phyloP scores from a whole-genome alignment of 2,113 vertebrate genomes.

The Bombycilla garrulus region DNA sequence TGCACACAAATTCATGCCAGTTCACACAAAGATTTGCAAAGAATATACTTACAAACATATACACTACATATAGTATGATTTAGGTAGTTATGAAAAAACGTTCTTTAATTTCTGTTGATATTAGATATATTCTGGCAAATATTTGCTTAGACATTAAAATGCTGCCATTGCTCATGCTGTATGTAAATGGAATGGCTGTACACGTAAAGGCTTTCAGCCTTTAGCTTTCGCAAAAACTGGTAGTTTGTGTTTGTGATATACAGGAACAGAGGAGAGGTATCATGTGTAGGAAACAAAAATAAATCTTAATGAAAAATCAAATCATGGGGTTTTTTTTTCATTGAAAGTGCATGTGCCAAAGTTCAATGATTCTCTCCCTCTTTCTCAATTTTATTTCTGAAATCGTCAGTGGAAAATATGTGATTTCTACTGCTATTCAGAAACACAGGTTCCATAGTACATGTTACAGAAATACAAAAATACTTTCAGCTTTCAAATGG shows the following conservation, averaged over 20 bases:
- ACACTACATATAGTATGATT: neutral
- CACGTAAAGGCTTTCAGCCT: constrained; percentile 40
- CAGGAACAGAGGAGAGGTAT: constrained; percentile 4
- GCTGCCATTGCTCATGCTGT: constrained; percentile 71
- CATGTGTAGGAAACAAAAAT: neutral
- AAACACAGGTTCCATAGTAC: neutral
- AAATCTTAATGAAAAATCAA: constrained; percentile 6
- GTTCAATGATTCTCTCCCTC: neutral
- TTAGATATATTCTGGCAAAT: neutral
- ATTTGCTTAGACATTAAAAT: constrained; percentile 54
- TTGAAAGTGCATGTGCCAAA: constrained; percentile 58
- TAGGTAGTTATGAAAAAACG: neutral
- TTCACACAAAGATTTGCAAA: neutral
- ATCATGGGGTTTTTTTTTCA: fast-evolving
- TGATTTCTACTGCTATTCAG: neutral
- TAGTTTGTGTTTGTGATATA: neutral
- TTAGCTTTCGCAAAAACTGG: neutral
- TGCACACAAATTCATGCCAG: neutral
- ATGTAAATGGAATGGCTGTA: neutral
- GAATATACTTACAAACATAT: neutral
- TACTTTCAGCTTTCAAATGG: neutral
- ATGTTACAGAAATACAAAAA: neutral
- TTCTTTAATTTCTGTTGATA: neutral
- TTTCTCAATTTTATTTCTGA: neutral
- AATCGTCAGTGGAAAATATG: neutral